phyloP scores from a whole-genome alignment of 2,888 invertebrate species.

The Tenthredo livida region DNA sequence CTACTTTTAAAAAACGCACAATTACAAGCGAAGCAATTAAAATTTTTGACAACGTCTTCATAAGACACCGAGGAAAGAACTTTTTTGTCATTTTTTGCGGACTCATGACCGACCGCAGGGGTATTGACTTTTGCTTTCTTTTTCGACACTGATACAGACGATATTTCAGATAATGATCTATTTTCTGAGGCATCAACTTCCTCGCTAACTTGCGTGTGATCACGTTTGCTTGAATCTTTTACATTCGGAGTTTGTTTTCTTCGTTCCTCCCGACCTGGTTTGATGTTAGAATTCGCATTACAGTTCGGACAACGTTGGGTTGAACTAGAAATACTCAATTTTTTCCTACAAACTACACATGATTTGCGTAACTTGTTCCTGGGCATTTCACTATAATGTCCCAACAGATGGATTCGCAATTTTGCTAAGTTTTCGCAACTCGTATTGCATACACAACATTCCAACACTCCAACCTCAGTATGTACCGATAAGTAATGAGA shows the following conservation, averaged over 20 bases:
- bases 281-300: not conserved
- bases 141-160: not conserved
- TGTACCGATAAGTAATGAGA: constrained; percentile 62
- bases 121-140: not conserved
- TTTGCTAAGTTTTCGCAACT: not conserved
- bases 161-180: not conserved
- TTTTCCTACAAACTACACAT: constrained; percentile 9
- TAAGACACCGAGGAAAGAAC: not conserved
- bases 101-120: not conserved
- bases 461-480: not conserved
- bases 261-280: not conserved
- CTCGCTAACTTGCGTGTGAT: not conserved
- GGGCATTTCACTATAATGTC: constrained; percentile 56
- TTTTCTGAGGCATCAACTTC: not conserved
- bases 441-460: constrained; percentile 63
- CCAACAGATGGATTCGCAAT: constrained; percentile 58
- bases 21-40: not conserved
- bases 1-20: constrained; percentile 9
- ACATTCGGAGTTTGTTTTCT: not conserved
- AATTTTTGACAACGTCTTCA: not conserved
- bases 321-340: not conserved
- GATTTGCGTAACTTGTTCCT: not conserved
- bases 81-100: not conserved
- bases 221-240: not conserved
- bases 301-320: not conserved